Conservation (phyloP, 2,888 invertebrate species). For the Volucella zonaria region DNA sequence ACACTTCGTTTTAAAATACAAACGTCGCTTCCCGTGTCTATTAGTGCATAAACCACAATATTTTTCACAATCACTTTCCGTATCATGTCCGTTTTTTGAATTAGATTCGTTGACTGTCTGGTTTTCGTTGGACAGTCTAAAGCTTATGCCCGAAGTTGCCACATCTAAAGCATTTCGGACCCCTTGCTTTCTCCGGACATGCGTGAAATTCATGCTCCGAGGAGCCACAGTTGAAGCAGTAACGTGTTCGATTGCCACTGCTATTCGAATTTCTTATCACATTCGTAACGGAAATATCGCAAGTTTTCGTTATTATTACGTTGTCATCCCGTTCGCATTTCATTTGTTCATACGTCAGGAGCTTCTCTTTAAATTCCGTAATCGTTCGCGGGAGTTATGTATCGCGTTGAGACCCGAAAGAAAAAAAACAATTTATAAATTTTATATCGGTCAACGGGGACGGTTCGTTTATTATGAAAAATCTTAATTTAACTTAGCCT, state of each 20-base stretch:
- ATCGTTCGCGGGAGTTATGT: too few relatives aligned
- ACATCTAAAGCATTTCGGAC: constrained; percentile 23
- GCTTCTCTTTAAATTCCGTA: constrained; percentile 37
- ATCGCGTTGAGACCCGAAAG: too few relatives aligned
- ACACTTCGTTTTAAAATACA: neutral
- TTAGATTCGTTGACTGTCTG: constrained; percentile 5
- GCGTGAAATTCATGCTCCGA: constrained; percentile 4
- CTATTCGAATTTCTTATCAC: neutral
- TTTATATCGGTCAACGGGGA: too few relatives aligned
- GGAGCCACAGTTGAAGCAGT: constrained; percentile 37
- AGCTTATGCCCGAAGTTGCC: constrained; percentile 28
- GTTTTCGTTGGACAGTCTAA: constrained; percentile 19
- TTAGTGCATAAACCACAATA: constrained; percentile 21
- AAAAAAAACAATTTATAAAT: too few relatives aligned
- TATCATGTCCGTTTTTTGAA: constrained; percentile 39
- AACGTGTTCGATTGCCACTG: neutral
- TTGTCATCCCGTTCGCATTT: constrained; percentile 7
- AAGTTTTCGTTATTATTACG: neutral
- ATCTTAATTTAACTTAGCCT: too few relatives aligned
- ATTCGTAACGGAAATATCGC: neutral
- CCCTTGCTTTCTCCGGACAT: constrained; percentile 37
- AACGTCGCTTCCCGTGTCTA: constrained; percentile 21
- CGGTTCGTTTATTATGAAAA: too few relatives aligned
- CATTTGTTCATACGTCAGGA: constrained; percentile 45
- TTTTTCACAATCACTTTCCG: constrained; percentile 17